These are phyloP conservation scores for Chauna torquata DNA, from an alignment of 2,113 vertebrate genomes.

Conservation along the genomic window DNA sequence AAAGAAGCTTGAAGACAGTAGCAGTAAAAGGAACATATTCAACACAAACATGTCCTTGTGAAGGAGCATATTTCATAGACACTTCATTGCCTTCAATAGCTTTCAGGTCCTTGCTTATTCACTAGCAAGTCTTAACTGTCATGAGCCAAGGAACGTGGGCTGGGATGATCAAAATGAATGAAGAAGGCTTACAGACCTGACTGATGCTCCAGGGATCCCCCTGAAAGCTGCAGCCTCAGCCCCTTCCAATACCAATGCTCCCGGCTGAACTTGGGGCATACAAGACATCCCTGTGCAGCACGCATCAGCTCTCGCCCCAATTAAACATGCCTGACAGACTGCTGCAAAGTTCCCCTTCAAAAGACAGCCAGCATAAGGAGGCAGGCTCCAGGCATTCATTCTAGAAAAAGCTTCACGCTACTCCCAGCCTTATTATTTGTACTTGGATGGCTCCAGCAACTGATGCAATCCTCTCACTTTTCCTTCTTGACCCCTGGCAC, in stretches of 20 bases:
- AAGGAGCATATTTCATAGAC: slow-evolving; percentile 37
- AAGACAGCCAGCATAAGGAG: not conserved
- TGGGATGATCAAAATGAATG: not conserved
- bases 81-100: slow-evolving; percentile 55
- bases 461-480: not conserved
- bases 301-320: not conserved
- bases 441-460: not conserved
- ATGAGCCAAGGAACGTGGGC: not conserved
- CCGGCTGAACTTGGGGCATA: not conserved
- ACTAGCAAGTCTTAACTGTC: not conserved
- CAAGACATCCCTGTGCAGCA: not conserved
- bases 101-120: slow-evolving; percentile 46
- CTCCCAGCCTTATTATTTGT: not conserved
- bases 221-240: not conserved
- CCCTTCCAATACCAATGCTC: not conserved
- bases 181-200: not conserved
- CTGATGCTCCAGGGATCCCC: not conserved
- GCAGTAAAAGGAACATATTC: slow-evolving; percentile 30
- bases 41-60: slow-evolving; percentile 39
- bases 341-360: not conserved
- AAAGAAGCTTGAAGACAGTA: slow-evolving; percentile 29
- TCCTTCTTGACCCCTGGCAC: not conserved
- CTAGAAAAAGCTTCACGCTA: not conserved
- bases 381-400: not conserved
- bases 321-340: not conserved